phyloP scores from a whole-genome alignment of 2,888 invertebrate species.

The Acanthacorydalis orientalis region DNA sequence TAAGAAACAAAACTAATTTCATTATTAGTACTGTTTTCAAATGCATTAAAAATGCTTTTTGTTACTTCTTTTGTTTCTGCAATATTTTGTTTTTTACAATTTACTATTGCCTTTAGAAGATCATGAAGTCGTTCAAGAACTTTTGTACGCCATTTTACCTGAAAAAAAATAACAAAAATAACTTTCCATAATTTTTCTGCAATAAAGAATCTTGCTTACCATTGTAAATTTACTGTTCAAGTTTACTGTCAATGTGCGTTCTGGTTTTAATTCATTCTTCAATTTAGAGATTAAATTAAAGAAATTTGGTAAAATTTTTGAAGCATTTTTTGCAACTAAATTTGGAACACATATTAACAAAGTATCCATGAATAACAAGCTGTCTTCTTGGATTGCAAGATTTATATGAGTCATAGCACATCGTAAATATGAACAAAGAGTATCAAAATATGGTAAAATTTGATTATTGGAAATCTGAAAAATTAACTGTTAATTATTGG shows the following conservation, averaged over 20 bases:
- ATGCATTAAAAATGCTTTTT: no score
- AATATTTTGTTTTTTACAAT: background rate
- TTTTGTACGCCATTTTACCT: conserved; percentile 59
- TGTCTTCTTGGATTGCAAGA: conserved; percentile 64
- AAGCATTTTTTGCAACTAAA: conserved; percentile 47
- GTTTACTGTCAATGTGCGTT: conserved; percentile 49
- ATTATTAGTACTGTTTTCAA: no score
- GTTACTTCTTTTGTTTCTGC: no score
- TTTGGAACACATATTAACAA: conserved; percentile 48
- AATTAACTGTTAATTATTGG: conserved; percentile 5
- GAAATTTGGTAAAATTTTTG: conserved; percentile 61
- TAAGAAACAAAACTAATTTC: no score
- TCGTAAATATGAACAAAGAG: conserved; percentile 60
- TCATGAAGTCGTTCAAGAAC: conserved; percentile 54
- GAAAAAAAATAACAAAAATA: background rate
- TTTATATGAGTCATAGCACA: conserved; percentile 87
- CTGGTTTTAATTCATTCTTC: conserved; percentile 42
- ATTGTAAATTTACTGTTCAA: conserved; percentile 55
- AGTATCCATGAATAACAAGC: conserved; percentile 59
- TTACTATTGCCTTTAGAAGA: conserved; percentile 30
- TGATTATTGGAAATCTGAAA: conserved; percentile 29
- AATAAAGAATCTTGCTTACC: conserved; percentile 3
- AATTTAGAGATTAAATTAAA: conserved; percentile 70
- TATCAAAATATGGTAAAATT: conserved; percentile 55
- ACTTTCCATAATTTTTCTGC: background rate